Percentiles rank a stretch among this genome's conserved stretches.
Conservation (phyloP, 1,140 invertebrate species). For the Agraylea sexmaculata region DNA sequence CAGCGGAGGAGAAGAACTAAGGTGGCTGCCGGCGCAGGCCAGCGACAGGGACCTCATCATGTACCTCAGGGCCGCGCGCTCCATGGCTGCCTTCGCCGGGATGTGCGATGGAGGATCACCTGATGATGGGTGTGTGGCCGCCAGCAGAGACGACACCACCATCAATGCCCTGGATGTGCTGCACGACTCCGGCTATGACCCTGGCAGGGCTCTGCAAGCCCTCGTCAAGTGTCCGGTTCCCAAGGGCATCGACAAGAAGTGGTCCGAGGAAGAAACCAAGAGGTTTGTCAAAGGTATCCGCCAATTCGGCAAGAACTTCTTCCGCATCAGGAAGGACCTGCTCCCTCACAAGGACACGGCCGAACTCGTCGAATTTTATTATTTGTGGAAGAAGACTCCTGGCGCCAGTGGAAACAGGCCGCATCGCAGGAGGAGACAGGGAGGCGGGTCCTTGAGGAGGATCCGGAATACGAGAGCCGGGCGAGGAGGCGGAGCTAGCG, state of each 20-base stretch:
- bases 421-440: slow-evolving; percentile 72
- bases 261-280: slow-evolving; percentile 96
- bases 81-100: slow-evolving; percentile 85
- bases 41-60: slow-evolving; percentile 91
- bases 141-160: slow-evolving; percentile 92
- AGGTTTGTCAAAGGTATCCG: slow-evolving; percentile 95
- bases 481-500: slow-evolving; percentile 50
- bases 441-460: slow-evolving; percentile 64
- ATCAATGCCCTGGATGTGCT: slow-evolving; percentile 94
- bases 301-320: slow-evolving; percentile 99
- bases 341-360: slow-evolving; percentile 93
- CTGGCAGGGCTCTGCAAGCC: slow-evolving; percentile 87
- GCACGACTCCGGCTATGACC: slow-evolving; percentile 90
- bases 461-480: slow-evolving; percentile 70
- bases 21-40: slow-evolving; percentile 85
- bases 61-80: slow-evolving; percentile 92
- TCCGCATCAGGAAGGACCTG: slow-evolving; percentile 91
- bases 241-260: slow-evolving; percentile 94
- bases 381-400: slow-evolving; percentile 99
- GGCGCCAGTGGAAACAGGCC: slow-evolving; percentile 89
- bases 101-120: slow-evolving; percentile 97
- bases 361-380: slow-evolving; percentile 97
- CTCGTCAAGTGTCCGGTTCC: slow-evolving; percentile 93
- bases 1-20: slow-evolving; percentile 75
- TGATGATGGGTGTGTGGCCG: slow-evolving; percentile 92